Evolutionary conservation across 1,140 invertebrate genomes (phyloP).

Genomic region (Trachymyrmex septentrionalis): DNA sequence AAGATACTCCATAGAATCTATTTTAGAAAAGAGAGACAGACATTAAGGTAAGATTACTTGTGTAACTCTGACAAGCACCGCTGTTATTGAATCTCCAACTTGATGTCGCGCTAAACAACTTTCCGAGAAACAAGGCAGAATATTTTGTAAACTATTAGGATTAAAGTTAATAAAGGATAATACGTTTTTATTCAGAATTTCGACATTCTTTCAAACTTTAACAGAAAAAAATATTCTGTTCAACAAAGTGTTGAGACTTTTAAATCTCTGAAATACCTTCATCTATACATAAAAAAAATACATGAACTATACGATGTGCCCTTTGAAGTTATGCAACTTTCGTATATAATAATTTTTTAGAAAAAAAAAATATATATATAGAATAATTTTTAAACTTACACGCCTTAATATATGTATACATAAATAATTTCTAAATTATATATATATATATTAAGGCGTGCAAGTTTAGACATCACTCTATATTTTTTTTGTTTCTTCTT

Average conservation of each 20-base stretch:
- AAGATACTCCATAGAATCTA: background rate
- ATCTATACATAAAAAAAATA: background rate
- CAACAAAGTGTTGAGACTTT: background rate
- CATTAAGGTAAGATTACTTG: background rate
- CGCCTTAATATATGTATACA: no score
- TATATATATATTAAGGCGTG: background rate
- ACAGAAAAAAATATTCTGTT: background rate
- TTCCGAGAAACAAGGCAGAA: background rate
- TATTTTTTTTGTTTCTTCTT: constrained; percentile 15
- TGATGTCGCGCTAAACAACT: background rate
- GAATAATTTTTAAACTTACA: no score
- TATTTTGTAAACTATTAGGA: background rate
- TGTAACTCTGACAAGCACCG: background rate
- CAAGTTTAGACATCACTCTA: background rate
- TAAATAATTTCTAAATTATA: background rate
- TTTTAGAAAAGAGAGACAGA: background rate
- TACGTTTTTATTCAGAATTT: background rate
- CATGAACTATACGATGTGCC: background rate
- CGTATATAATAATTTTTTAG: background rate
- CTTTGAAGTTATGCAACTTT: background rate
- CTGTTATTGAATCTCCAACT: background rate
- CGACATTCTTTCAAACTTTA: background rate
- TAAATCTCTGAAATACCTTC: background rate
- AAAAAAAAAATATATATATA: no score
- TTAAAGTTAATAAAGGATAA: background rate